These are phyloP conservation scores for Pachymerium ferrugineum DNA, from an alignment of 2,888 invertebrate species.

Conservation along the genomic window DNA sequence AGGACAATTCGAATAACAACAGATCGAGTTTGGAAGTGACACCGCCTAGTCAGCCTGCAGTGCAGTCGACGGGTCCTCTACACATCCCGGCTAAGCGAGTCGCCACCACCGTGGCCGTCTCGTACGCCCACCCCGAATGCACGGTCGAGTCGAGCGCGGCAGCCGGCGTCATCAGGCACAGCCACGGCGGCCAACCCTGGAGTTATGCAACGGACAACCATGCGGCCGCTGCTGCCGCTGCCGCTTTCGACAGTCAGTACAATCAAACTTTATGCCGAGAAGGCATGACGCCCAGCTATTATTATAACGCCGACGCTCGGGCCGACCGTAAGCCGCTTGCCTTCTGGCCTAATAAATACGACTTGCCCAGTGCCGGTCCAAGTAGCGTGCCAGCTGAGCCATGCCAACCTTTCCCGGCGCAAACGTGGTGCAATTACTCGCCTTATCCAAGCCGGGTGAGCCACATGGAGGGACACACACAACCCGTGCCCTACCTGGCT, in stretches of 20 bases:
- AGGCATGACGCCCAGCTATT: slow-evolving; percentile 64
- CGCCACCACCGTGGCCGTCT: slow-evolving; percentile 38
- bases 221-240: slow-evolving; percentile 52
- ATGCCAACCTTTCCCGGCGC: slow-evolving; percentile 59
- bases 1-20: slow-evolving; percentile 39
- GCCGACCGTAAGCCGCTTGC: slow-evolving; percentile 54
- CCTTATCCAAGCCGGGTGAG: slow-evolving; percentile 51
- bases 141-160: slow-evolving; percentile 47
- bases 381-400: slow-evolving; percentile 53
- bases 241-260: slow-evolving; percentile 56
- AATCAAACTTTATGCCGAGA: slow-evolving; percentile 48
- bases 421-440: slow-evolving; percentile 69
- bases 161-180: slow-evolving; percentile 68
- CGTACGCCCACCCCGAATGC: slow-evolving; percentile 41
- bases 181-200: slow-evolving; percentile 46
- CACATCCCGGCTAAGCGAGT: slow-evolving; percentile 77
- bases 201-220: slow-evolving; percentile 48
- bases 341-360: slow-evolving; percentile 59
- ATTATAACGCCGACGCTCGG: slow-evolving; percentile 57
- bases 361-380: slow-evolving; percentile 46
- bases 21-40: slow-evolving; percentile 38
- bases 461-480: slow-evolving; percentile 40
- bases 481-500: slow-evolving; percentile 40
- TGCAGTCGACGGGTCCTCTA: slow-evolving; percentile 57
- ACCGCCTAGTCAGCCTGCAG: slow-evolving; percentile 35